Evolutionary conservation across 2,888 invertebrate species (phyloP), one percentile per base, ranked within the genome.

Genomic region (Leptinotarsa tumamoca): DNA sequence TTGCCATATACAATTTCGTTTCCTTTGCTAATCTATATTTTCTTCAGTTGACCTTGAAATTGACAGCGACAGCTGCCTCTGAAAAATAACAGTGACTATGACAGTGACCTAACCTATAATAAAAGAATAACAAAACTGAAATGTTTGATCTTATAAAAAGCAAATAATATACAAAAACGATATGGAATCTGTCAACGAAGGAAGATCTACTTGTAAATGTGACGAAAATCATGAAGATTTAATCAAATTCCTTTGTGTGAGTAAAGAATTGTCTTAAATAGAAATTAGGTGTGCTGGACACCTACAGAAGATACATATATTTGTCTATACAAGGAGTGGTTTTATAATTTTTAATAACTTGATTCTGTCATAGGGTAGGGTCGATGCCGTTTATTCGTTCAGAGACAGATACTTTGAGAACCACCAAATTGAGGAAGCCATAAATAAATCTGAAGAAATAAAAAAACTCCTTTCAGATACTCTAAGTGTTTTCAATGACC

Each of bases 331-430:
- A 76, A 73, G 74, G 74, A 73, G 70, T 68, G 67, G 66, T 51
- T 67, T 68, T 33, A 52, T 52, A 27, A 71, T 51, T 49, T 72
- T 33, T 67, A 71, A 72, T 51, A 61, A 27, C 4, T 67, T 54
- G 14, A 58, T 67, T 79, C 78, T 76, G 54, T 90, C 90, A 68
- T 87, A 95, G 95, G 90, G 91, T 82, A 91, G 91, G 80, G 92
- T 95, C 0, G 89, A 92, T 78, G 89, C 90, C 0, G 87, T 95
- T 67, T 95, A 93, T 86, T 84, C 89, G 50, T 95, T 92, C 86
- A 90, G 95, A 82, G 95, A 96, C 87, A 91, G 94, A 84, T 96
- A 94, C 88, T 95, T 95, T 89, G 95, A 94, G 85, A 92, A 90
- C 79, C 93, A 94, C 88, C 89, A 92, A 10, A 89, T 95, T 54